These are phyloP conservation scores for Ptychobarbus kaznakovi DNA, from an alignment of 2,797 vertebrate genomes.

Conservation along the genomic window DNA sequence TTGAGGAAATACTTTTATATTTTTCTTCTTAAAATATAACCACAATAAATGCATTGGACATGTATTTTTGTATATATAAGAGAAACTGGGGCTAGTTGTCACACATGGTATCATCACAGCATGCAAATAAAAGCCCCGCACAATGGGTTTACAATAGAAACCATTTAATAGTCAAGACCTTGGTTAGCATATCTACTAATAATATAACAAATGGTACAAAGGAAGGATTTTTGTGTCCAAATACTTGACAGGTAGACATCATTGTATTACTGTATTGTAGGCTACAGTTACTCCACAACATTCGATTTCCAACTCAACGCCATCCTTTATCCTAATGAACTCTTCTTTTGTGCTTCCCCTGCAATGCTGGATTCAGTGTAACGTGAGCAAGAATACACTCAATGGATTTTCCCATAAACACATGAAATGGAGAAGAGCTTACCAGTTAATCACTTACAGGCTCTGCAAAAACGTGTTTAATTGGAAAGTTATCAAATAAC, in stretches of 20 bases:
- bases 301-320: neutral
- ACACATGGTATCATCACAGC: neutral
- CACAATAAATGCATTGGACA: neutral
- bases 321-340: neutral
- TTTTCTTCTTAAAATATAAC: neutral
- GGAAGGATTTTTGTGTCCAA: neutral
- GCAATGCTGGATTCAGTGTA: neutral
- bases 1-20: neutral
- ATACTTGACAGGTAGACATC: neutral
- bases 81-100: neutral
- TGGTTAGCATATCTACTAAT: neutral
- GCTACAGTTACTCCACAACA: conserved; percentile 6
- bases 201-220: neutral
- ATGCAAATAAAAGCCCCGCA: too few species aligned
- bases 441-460: conserved; percentile 50
- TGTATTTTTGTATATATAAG: neutral
- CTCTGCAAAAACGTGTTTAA: conserved; percentile 55
- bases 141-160: too few species aligned
- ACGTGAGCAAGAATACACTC: neutral
- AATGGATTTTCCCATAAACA: conserved; percentile 50
- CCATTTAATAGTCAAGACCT: too few species aligned
- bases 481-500: conserved; percentile 57
- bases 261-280: neutral
- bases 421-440: conserved; percentile 44
- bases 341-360: neutral